Conservation (phyloP, 2,797 vertebrate species). For the Haliaeetus albicilla region DNA sequence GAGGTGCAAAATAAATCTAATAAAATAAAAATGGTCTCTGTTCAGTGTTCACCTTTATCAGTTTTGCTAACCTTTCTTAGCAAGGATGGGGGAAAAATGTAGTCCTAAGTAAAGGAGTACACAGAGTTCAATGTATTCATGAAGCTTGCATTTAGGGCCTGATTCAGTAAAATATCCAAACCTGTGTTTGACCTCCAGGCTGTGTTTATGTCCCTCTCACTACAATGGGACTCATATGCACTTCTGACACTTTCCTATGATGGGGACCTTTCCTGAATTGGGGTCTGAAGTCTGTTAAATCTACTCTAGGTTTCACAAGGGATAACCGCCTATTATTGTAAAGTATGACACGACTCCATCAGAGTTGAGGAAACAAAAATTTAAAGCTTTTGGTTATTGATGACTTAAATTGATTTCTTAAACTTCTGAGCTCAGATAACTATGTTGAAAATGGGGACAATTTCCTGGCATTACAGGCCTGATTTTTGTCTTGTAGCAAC, state of each 20-base stretch:
- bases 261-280: not conserved
- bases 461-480: not conserved
- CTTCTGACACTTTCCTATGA: not conserved
- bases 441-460: not conserved
- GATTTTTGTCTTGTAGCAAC: not conserved
- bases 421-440: not conserved
- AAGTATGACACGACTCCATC: not conserved
- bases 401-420: not conserved
- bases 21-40: conserved; percentile 43
- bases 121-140: not conserved
- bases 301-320: not conserved
- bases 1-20: conserved; percentile 61
- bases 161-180: not conserved
- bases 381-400: not conserved
- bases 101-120: not conserved
- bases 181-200: not conserved
- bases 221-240: not conserved
- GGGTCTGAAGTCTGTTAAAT: not conserved
- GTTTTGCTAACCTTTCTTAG: conserved; percentile 21
- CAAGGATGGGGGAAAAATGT: not conserved
- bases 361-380: not conserved
- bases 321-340: not conserved
- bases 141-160: not conserved
- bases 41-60: conserved; percentile 49
- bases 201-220: not conserved